Evolutionary conservation across 1,140 invertebrate species (phyloP).

Genomic region (Oncopeltus fasciatus): DNA sequence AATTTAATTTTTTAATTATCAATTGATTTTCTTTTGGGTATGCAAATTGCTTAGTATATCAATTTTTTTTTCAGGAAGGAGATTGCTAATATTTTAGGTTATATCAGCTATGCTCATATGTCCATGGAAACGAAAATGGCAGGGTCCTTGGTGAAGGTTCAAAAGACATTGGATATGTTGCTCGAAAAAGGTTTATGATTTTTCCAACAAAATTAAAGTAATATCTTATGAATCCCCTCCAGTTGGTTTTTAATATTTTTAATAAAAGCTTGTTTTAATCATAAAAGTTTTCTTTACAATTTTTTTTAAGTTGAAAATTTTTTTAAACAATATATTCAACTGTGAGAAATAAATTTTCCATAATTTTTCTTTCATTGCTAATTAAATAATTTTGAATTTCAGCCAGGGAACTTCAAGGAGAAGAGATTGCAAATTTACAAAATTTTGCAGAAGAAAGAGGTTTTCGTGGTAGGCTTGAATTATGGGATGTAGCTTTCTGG

Average conservation of each 20-base stretch:
- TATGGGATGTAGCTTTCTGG: slow-evolving; percentile 83
- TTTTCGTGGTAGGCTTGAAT: slow-evolving; percentile 49
- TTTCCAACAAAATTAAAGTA: too few species aligned
- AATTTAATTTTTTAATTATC: neutral
- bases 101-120: slow-evolving; percentile 62
- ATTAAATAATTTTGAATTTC: neutral
- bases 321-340: too few species aligned
- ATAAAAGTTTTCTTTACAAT: too few species aligned
- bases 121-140: slow-evolving; percentile 94
- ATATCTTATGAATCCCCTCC: too few species aligned
- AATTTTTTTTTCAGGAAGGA: slow-evolving; percentile 35
- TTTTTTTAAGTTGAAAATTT: too few species aligned
- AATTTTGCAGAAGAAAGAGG: slow-evolving; percentile 61
- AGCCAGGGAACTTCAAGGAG: slow-evolving; percentile 53
- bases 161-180: slow-evolving; percentile 53
- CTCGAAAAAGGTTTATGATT: slow-evolving; percentile 46
- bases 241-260: too few species aligned
- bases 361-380: too few species aligned
- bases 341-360: too few species aligned
- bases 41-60: neutral
- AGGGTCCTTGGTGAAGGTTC: slow-evolving; percentile 59
- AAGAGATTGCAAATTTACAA: slow-evolving; percentile 56
- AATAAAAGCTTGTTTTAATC: too few species aligned
- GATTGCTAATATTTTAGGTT: slow-evolving; percentile 65
- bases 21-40: too few species aligned